Evolutionary conservation across 2,888 invertebrate genomes (phyloP).

Genomic region (Drosophila cracens): DNA sequence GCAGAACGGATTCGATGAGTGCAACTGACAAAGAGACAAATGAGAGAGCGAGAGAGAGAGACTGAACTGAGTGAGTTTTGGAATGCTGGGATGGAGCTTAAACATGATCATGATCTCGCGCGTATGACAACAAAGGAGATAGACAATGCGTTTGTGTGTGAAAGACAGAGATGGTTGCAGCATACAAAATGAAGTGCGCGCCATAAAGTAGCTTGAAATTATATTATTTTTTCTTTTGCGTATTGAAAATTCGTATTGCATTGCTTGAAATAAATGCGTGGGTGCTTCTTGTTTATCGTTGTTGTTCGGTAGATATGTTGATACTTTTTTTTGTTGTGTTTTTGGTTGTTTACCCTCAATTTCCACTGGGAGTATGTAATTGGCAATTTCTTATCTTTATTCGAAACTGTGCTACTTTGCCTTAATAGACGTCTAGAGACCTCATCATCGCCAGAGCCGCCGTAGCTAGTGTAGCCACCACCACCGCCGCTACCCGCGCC

Average conservation of each 20-base stretch:
- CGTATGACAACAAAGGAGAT: conserved; percentile 9
- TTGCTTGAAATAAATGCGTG: conserved; percentile 25
- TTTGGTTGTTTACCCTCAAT: conserved; percentile 86
- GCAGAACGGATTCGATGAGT: conserved; percentile 21
- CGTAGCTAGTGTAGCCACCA: conserved; percentile 35
- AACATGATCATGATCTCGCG: conserved; percentile 20
- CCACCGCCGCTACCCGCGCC: conserved; percentile 4
- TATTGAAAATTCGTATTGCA: conserved; percentile 20
- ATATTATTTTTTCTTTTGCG: conserved; percentile 5
- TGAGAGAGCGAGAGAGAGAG: not conserved
- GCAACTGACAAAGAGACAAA: conserved; percentile 22
- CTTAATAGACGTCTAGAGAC: conserved; percentile 86
- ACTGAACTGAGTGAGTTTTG: not conserved
- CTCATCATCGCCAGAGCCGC: conserved; percentile 83
- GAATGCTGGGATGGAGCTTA: conserved; percentile 9
- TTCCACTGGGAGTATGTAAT: conserved; percentile 88
- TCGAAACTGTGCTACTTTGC: conserved; percentile 84
- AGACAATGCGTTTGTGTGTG: conserved; percentile 14
- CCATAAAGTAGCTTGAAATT: conserved; percentile 19
- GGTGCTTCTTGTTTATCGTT: conserved; percentile 17
- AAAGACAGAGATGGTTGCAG: conserved; percentile 13
- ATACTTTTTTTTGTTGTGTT: conserved; percentile 23
- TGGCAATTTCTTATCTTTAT: conserved; percentile 86
- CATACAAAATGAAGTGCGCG: conserved; percentile 25
- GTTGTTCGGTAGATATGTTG: conserved; percentile 26